Evolutionary conservation across 2,797 vertebrate species (phyloP).

Genomic region (Halcyon chelicuti): DNA sequence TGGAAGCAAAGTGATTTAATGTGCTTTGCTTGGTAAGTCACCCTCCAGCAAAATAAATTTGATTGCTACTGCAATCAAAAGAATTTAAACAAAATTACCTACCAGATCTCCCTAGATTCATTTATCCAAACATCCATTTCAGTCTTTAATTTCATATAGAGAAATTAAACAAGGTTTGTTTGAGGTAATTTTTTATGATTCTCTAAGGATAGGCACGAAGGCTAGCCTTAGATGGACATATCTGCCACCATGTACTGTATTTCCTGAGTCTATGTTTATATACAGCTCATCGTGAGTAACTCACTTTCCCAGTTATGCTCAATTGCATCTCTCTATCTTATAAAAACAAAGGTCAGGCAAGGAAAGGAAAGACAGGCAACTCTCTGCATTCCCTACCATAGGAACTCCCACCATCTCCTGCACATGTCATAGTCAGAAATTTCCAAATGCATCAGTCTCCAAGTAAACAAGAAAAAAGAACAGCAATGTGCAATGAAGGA

Average conservation of each 20-base stretch:
- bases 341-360: not conserved
- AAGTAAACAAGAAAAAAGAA: not conserved
- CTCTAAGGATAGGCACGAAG: not conserved
- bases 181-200: not conserved
- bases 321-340: not conserved
- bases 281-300: not conserved
- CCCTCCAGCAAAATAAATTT: slow-evolving; percentile 56
- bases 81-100: slow-evolving; percentile 47
- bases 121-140: not conserved
- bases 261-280: not conserved
- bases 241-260: not conserved
- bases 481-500: not conserved
- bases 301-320: not conserved
- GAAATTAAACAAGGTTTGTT: slow-evolving; percentile 24
- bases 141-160: not conserved
- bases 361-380: not conserved
- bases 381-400: not conserved
- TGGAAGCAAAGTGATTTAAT: slow-evolving; percentile 55
- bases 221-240: not conserved
- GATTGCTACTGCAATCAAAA: slow-evolving; percentile 48
- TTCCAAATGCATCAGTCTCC: not conserved
- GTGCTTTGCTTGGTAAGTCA: slow-evolving; percentile 29
- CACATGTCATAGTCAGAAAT: not conserved
- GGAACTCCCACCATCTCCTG: not conserved
- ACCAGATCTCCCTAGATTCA: not conserved